Evolutionary conservation across 2,797 vertebrate genomes (phyloP).

Genomic region (Hybognathus amarus): DNA sequence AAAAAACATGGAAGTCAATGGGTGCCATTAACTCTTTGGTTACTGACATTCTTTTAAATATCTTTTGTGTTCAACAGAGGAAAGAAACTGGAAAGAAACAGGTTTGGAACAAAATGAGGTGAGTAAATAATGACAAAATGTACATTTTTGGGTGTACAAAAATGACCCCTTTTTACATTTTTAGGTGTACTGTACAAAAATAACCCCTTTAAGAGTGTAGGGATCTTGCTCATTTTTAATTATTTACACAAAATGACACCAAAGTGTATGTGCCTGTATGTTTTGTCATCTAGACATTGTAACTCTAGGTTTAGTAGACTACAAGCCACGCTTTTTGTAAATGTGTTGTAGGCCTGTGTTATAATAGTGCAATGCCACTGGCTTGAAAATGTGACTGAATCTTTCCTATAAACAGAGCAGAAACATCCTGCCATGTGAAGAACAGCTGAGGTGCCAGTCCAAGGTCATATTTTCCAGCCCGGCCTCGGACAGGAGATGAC

Average conservation of each 20-base stretch:
- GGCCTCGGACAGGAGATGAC: constrained; percentile 16
- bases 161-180: too few species aligned
- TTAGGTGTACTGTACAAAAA: too few species aligned
- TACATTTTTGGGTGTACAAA: too few species aligned
- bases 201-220: not conserved
- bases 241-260: not conserved
- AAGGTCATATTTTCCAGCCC: constrained; percentile 59
- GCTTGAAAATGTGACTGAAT: constrained; percentile 51
- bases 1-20: too few species aligned
- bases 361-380: constrained; percentile 24
- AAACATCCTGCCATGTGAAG: constrained; percentile 21
- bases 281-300: not conserved
- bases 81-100: too few species aligned
- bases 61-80: too few species aligned
- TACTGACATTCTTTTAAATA: too few species aligned
- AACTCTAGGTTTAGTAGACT: not conserved
- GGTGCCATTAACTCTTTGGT: too few species aligned
- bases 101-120: too few species aligned
- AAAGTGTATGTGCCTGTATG: not conserved
- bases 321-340: not conserved
- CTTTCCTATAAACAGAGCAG: constrained; percentile 62
- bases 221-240: not conserved
- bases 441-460: constrained; percentile 30
- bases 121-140: too few species aligned
- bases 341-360: not conserved